These are phyloP conservation scores for Rhadina sibilatrix DNA, from an alignment of 2,113 vertebrate genomes.

Conservation along the genomic window DNA sequence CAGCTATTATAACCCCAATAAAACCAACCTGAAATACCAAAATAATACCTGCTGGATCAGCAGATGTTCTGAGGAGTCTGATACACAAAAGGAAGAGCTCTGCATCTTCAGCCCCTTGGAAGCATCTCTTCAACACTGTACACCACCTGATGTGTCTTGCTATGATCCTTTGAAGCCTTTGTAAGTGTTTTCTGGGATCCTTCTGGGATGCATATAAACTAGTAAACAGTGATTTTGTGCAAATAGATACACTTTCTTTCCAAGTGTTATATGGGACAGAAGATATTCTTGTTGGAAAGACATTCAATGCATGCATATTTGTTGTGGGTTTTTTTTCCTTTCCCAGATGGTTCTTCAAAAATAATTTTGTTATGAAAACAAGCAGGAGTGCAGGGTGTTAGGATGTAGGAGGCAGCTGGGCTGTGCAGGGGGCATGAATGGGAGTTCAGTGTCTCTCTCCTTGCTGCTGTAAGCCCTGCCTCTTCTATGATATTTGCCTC, in stretches of 20 bases:
- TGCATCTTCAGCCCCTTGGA: background rate
- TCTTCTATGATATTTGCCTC: background rate
- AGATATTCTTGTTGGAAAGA: background rate
- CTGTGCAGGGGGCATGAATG: background rate
- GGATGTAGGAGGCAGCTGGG: background rate
- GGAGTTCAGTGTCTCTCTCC: too few species aligned
- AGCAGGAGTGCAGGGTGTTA: background rate
- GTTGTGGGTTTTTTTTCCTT: background rate
- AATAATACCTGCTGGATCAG: background rate
- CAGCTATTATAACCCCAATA: background rate
- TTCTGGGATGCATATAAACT: constrained; percentile 10
- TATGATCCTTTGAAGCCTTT: background rate
- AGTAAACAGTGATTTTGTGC: background rate
- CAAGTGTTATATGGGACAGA: background rate
- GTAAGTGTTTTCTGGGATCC: background rate
- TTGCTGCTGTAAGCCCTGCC: background rate
- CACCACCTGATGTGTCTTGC: background rate
- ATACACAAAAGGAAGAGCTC: background rate
- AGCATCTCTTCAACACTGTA: background rate
- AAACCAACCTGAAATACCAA: background rate
- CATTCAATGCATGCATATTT: rapidly evolving
- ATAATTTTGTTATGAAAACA: background rate
- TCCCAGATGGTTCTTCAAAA: background rate
- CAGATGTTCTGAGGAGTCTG: background rate
- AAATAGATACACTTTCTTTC: background rate